These are phyloP conservation scores for Rhabditoides inermis DNA, from an alignment of 2,888 invertebrate species.

Conservation along the genomic window DNA sequence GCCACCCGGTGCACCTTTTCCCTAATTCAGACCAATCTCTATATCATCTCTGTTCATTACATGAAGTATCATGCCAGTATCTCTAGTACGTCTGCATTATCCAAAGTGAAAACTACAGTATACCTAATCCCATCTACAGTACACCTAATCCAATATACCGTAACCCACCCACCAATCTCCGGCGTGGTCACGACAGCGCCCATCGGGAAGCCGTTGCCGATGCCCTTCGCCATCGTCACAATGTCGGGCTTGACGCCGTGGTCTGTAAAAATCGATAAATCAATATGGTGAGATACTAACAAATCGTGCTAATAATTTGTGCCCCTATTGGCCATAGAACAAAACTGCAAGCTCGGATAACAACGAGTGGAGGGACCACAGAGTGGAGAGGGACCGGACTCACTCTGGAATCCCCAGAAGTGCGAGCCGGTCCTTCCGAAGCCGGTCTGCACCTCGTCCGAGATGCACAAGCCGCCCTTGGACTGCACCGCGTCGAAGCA, in stretches of 20 bases:
- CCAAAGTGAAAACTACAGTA: no score
- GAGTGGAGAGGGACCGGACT: slow-evolving; percentile 1
- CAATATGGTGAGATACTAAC: background rate
- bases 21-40: no score
- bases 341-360: no score
- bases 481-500: slow-evolving; percentile 71
- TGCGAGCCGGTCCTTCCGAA: slow-evolving; percentile 86
- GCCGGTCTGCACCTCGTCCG: slow-evolving; percentile 87
- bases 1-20: no score
- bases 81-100: no score
- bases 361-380: background rate
- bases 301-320: background rate
- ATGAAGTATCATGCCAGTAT: no score
- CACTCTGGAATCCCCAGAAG: slow-evolving; percentile 85
- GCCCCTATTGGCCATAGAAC: no score
- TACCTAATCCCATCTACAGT: no score
- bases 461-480: slow-evolving; percentile 77
- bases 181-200: slow-evolving; percentile 87
- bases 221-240: slow-evolving; percentile 86
- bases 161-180: slow-evolving; percentile 61
- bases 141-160: no score
- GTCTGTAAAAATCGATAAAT: slow-evolving; percentile 43
- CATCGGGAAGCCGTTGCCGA: slow-evolving; percentile 85
- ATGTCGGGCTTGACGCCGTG: slow-evolving; percentile 83
- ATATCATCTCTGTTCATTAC: no score